Evolutionary conservation across 1,140 invertebrate genomes (phyloP).

Genomic region (Eriosoma lanigerum): DNA sequence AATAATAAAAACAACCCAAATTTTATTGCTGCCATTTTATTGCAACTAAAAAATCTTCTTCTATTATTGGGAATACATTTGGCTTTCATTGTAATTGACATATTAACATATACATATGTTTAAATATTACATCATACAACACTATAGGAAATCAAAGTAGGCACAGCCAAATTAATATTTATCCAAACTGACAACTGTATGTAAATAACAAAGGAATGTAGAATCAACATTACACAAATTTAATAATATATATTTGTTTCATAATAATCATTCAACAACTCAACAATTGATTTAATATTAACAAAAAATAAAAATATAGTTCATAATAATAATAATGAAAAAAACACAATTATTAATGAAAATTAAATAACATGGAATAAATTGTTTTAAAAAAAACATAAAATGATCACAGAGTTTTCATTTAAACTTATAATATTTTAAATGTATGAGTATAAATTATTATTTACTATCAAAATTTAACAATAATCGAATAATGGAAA

Average conservation of each 20-base stretch:
- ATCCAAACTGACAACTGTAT: not conserved
- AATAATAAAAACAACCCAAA: constrained; percentile 23
- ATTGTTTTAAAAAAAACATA: not conserved
- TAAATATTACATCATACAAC: not conserved
- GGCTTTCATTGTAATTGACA: not conserved
- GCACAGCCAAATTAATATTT: constrained; percentile 2
- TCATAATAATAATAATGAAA: not conserved
- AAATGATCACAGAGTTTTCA: not conserved
- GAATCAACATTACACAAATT: constrained; percentile 11
- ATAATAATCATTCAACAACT: not conserved
- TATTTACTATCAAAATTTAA: not conserved
- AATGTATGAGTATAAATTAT: not conserved
- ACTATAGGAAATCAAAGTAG: not conserved
- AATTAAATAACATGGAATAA: not conserved
- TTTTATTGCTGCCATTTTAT: constrained; percentile 3
- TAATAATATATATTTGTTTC: not conserved
- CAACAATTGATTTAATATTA: not conserved
- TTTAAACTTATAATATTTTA: not conserved
- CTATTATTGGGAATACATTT: not conserved
- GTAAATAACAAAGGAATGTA: constrained; percentile 2
- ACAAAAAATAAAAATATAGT: constrained; percentile 10
- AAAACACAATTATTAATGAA: not conserved
- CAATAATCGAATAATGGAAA: too few species aligned
- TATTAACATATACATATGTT: not conserved
- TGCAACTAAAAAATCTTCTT: not conserved